Evolutionary conservation across 2,888 invertebrate species (phyloP), one percentile per base, ranked within the genome.

Genomic region (Drosophila incognita): DNA sequence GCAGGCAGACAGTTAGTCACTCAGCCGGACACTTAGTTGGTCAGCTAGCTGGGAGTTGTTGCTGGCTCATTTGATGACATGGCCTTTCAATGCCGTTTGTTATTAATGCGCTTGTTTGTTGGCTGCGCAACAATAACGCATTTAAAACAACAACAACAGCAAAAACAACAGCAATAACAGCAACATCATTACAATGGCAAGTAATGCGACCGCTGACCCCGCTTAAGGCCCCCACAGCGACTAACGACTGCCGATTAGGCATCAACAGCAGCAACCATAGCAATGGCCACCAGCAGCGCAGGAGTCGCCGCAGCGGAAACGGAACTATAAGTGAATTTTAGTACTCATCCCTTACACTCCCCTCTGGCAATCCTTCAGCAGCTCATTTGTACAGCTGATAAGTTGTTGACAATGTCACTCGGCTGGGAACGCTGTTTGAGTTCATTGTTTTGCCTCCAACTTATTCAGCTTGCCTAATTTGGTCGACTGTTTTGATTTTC

Each of bases 41-140:
- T n/a, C 40, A 56, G 33, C 36, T 36, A 56, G 71, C 24, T 21
- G 51, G 42, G 35, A 54, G 27, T 65, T 74, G 71, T 63, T 83
- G 81, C 76, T 80, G 87, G 70, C 69, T 83, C 87, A 90, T 90
- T 90, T 88, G 81, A 82, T 90, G 89, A 83, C 77, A 79, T 74
- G 77, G 83, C 69, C 88, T 72, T 85, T 88, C 83, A 86, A 83
- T 88, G 88, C 72, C 69, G 73, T 73, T 87, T 79, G 86, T 88
- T 88, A 90, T 89, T 90, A 88, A 90, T 90, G 83, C 82, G 75
- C 70, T 79, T 82, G 83, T 77, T 81, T 85, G 87, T 77, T 73
- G 73, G 49, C 77, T 65, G 63, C 62, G 83, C 70, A 71, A 88
- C 88, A 86, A 86, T 88, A 86, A 81, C 89, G 83, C 83, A 83